Base-by-base conservation (phyloP, 1,140 invertebrate genomes). In the Zaprionus camerounensis region DNA sequence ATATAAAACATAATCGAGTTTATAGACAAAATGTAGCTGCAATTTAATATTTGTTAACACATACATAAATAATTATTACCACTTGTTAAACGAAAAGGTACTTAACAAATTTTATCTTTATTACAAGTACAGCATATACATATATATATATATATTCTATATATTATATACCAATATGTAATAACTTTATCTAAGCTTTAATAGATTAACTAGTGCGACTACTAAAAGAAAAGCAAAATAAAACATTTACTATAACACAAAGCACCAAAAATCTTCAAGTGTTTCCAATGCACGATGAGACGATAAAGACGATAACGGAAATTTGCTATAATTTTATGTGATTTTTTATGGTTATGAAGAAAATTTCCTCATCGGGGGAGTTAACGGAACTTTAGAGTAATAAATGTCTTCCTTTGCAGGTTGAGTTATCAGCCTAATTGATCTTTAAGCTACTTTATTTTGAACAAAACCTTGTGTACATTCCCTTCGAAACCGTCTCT, bases 71-170 rank as follows among this genome's bases (percentile, higher is more conserved):
- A 77, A 65, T 57, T 81, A 84, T 69, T 69, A 76, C 65, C 82
- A 85, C 85, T 88, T 88, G 85, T 88, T 88, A 90, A 88, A 77
- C 85, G 41, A 88, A 90, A 46, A 76, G 85, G 85, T 88, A 88
- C 85, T 85, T 82, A 76, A 76, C 64, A 85, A 85, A 90, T 90
- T 88, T 88, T 88, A 88, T 90, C 82, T 88, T 88, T 88, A 90
- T 81, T 86, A 85, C 76, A 74, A 71, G 65, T 82, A 82, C 46
- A 82, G 74, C 46, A 72, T 49, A 86, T 69, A 57, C 31, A 69
- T 26, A 69, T 41, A 59, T 49, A 55, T 31, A 62, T 46, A 64
- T 44, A 67, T 34, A 34, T 57, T 70, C 44, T 71, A 71, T 38
- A 55, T 49, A 63, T 26, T 51, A 57, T 34, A 67, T 61, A 71